A percentile compares a stretch with the other conserved stretches of the same genome.
phyloP scores from a whole-genome alignment of 92 coral and sea anemone species.

The Montipora capitata region DNA sequence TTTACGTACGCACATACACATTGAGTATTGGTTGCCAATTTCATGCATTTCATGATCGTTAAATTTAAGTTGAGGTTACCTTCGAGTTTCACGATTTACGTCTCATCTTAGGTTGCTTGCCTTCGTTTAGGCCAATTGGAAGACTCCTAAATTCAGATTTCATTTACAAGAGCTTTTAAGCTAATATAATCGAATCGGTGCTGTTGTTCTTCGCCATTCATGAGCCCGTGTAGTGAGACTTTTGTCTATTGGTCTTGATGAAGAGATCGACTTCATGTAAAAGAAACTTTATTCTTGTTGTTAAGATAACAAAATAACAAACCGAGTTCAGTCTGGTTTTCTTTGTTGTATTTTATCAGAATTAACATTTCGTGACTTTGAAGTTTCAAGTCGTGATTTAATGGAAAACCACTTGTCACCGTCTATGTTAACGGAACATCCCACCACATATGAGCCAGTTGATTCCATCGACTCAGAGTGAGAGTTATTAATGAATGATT shows the following conservation, averaged over 20 bases:
- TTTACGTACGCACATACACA: not conserved
- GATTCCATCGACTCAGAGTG: not conserved
- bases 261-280: not conserved
- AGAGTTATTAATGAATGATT: not conserved
- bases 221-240: too few species aligned
- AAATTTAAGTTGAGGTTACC: not conserved
- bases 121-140: not conserved
- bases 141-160: too few species aligned
- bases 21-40: not conserved
- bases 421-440: not conserved
- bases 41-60: not conserved
- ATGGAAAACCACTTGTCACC: not conserved
- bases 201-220: too few species aligned
- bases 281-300: not conserved
- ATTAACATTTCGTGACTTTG: conserved; percentile 25
- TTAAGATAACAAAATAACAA: too few species aligned
- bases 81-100: not conserved
- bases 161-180: too few species aligned
- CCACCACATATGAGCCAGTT: not conserved
- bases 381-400: not conserved
- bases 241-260: not conserved
- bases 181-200: too few species aligned
- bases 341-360: not conserved
- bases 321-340: not conserved
- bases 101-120: not conserved